Conservation (phyloP, 92 coral and sea anemone species). For the Siderastrea radians region DNA sequence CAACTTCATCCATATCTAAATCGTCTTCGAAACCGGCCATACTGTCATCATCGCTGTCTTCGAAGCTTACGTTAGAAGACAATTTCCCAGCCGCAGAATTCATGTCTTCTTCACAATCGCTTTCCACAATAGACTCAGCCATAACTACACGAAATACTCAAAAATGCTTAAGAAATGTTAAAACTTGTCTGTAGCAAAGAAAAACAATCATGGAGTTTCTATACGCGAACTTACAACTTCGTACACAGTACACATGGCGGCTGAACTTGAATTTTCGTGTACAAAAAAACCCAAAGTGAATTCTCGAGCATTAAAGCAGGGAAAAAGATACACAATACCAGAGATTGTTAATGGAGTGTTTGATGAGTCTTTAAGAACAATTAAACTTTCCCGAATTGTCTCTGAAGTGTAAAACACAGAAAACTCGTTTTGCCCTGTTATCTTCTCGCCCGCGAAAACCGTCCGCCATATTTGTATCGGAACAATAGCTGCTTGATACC, state of each 20-base stretch:
- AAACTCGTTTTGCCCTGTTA: not conserved
- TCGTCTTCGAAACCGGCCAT: conserved; percentile 46
- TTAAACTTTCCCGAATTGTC: not conserved
- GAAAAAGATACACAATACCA: not conserved
- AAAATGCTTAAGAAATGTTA: not conserved
- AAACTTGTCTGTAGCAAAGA: not conserved
- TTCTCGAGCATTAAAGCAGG: not conserved
- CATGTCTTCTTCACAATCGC: conserved; percentile 56
- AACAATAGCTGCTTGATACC: conserved; percentile 32
- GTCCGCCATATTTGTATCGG: conserved; percentile 43
- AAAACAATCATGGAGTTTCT: not conserved
- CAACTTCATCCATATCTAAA: conserved; percentile 28
- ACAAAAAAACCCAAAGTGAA: not conserved
- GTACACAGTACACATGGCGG: not conserved
- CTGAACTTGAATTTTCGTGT: conserved; percentile 25
- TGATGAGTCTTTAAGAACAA: not conserved
- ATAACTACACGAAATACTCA: not conserved
- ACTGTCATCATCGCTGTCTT: conserved; percentile 40
- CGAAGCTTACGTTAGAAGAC: conserved; percentile 8
- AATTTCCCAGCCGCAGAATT: not conserved
- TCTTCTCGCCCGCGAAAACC: not conserved
- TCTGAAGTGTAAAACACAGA: not conserved
- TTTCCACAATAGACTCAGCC: conserved; percentile 48
- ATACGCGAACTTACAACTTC: not conserved
- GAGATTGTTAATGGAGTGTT: not conserved